A percentile compares a stretch with the other conserved stretches of the same genome.
These are phyloP conservation scores for Pyrrhosoma nymphula DNA, from an alignment of 2,888 invertebrate genomes.

Conservation along the genomic window DNA sequence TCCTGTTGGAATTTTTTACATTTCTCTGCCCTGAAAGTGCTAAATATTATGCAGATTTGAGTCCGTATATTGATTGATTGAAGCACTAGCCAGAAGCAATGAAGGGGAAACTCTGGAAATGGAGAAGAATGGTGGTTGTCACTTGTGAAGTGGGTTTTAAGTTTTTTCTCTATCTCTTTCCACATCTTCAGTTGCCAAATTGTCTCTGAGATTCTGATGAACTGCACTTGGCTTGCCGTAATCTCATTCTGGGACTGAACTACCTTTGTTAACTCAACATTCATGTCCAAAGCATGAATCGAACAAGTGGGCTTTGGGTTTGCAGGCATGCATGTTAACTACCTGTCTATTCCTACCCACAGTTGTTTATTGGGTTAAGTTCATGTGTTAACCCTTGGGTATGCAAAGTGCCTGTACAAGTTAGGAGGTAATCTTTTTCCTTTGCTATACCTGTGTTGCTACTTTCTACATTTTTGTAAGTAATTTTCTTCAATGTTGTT, in stretches of 20 bases:
- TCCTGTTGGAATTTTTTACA: conserved; percentile 17
- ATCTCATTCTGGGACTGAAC: neutral
- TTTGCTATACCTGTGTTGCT: too few relatives aligned
- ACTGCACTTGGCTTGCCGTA: neutral
- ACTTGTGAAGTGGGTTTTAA: neutral
- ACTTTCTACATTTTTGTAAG: too few relatives aligned
- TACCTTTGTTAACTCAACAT: neutral
- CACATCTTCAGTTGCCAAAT: neutral
- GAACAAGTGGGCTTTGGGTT: too few relatives aligned
- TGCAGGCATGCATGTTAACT: too few relatives aligned
- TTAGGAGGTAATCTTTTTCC: too few relatives aligned
- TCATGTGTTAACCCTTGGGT: too few relatives aligned
- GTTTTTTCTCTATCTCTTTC: neutral
- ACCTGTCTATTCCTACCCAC: too few relatives aligned
- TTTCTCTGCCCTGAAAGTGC: neutral
- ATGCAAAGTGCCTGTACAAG: too few relatives aligned
- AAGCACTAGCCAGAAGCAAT: neutral
- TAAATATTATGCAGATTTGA: neutral
- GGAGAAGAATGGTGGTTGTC: neutral
- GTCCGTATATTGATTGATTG: neutral
- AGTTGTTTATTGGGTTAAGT: too few relatives aligned
- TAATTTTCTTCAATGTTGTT: too few relatives aligned
- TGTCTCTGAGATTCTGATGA: neutral
- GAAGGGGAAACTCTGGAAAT: neutral
- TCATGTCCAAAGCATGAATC: too few relatives aligned